A percentile compares a stretch with the other conserved stretches of the same genome.
These are phyloP conservation scores for Calidris pugnax DNA, from an alignment of 2,113 vertebrate species.

Conservation along the genomic window DNA sequence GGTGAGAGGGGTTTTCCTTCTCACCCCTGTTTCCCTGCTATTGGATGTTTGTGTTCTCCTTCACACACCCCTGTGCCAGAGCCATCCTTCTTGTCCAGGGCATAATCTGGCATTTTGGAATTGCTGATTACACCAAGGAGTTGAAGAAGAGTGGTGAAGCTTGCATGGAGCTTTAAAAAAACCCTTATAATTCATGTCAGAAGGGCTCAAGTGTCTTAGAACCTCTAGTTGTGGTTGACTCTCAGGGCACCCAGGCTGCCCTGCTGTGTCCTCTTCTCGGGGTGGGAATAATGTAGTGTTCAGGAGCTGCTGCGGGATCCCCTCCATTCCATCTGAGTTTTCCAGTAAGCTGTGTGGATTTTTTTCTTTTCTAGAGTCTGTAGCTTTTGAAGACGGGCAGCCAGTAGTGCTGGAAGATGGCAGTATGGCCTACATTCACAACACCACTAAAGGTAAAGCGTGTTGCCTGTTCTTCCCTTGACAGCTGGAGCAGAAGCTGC, in stretches of 20 bases:
- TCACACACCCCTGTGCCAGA: not conserved
- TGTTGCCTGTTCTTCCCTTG: not conserved
- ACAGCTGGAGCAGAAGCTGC: not conserved
- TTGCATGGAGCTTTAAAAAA: not conserved
- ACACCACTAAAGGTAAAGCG: conserved; percentile 74
- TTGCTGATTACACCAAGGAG: not conserved
- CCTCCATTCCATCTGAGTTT: not conserved
- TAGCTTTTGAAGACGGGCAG: conserved; percentile 83
- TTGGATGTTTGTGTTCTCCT: not conserved
- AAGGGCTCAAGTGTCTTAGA: not conserved
- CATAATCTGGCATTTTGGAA: not conserved
- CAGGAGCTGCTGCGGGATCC: not conserved
- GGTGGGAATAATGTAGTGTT: not conserved
- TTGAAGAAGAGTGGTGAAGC: not conserved
- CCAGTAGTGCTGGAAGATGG: conserved; percentile 81
- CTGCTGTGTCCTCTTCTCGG: not conserved
- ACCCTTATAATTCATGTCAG: not conserved
- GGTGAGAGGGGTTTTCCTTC: not conserved
- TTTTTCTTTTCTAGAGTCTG: conserved; percentile 62
- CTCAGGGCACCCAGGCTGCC: not conserved
- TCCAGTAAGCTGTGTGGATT: not conserved
- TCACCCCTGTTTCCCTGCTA: not conserved
- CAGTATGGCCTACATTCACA: conserved; percentile 80
- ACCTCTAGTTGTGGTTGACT: not conserved
- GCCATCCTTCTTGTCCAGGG: not conserved